phyloP scores from a whole-genome alignment of 2,888 invertebrate genomes.

The Phlogophora meticulosa region DNA sequence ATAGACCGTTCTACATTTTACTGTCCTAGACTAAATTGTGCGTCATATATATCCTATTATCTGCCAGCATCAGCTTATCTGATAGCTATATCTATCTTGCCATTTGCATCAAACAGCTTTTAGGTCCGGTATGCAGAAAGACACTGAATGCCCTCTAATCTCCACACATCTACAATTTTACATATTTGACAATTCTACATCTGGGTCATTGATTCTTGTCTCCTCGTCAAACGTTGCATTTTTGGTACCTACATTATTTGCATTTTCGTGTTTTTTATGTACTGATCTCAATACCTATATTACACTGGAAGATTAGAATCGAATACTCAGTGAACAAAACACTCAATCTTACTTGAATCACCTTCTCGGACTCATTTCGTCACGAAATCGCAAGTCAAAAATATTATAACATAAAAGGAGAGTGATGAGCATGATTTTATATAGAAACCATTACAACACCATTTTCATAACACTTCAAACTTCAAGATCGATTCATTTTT shows the following conservation, averaged over 20 bases:
- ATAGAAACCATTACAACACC: too few relatives aligned
- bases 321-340: background rate
- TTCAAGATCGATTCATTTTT: too few relatives aligned
- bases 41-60: background rate
- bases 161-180: too few relatives aligned
- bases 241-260: background rate
- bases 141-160: conserved; percentile 2
- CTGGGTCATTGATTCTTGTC: background rate
- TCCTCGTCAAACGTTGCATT: background rate
- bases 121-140: background rate
- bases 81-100: conserved; percentile 17
- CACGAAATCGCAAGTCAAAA: too few relatives aligned
- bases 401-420: too few relatives aligned
- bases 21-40: background rate
- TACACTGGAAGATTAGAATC: background rate
- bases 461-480: too few relatives aligned
- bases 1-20: background rate
- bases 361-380: too few relatives aligned
- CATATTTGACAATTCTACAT: background rate
- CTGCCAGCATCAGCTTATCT: conserved; percentile 35
- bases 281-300: background rate
- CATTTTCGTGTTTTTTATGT: background rate
- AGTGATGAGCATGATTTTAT: too few relatives aligned
- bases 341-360: background rate
- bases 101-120: conserved; percentile 28